Evolutionary conservation across 2,797 vertebrate genomes (phyloP).

Genomic region (Novumbra hubbsi): DNA sequence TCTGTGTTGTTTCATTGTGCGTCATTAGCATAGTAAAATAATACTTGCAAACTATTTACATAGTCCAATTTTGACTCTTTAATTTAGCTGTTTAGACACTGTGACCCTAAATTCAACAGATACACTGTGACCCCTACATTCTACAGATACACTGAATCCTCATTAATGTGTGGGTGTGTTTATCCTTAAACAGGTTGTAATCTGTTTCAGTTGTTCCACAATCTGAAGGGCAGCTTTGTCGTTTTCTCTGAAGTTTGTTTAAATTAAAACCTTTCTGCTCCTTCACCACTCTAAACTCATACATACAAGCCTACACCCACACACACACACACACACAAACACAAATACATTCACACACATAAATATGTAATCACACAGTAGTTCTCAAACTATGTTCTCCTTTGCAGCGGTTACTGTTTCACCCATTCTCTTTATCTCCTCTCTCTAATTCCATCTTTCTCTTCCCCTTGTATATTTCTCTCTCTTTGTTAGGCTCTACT

Average conservation of each 20-base stretch:
- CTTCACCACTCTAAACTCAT: constrained; percentile 18
- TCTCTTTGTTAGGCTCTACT: constrained; percentile 12
- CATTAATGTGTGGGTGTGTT: constrained; percentile 66
- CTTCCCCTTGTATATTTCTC: constrained; percentile 9
- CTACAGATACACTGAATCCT: constrained; percentile 73
- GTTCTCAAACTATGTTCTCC: background rate
- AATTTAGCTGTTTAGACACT: constrained; percentile 63
- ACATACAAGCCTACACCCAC: constrained; percentile 12
- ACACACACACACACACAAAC: constrained; percentile 6
- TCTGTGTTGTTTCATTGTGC: no score
- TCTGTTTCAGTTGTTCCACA: constrained; percentile 55
- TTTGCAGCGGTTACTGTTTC: background rate
- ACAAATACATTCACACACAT: constrained; percentile 38
- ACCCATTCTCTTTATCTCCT: background rate
- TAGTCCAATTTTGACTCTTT: constrained; percentile 49
- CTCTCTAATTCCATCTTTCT: constrained; percentile 1
- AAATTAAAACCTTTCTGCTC: constrained; percentile 65
- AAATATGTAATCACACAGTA: background rate
- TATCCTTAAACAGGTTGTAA: constrained; percentile 73
- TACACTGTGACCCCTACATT: constrained; percentile 62
- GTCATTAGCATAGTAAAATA: constrained; percentile 83
- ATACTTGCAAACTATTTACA: no score
- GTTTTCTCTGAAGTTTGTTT: constrained; percentile 60
- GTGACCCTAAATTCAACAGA: constrained; percentile 67
- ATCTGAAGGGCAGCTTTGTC: constrained; percentile 18